Evolutionary conservation across 2,797 vertebrate species (phyloP).

Genomic region (Myripristis murdjan): DNA sequence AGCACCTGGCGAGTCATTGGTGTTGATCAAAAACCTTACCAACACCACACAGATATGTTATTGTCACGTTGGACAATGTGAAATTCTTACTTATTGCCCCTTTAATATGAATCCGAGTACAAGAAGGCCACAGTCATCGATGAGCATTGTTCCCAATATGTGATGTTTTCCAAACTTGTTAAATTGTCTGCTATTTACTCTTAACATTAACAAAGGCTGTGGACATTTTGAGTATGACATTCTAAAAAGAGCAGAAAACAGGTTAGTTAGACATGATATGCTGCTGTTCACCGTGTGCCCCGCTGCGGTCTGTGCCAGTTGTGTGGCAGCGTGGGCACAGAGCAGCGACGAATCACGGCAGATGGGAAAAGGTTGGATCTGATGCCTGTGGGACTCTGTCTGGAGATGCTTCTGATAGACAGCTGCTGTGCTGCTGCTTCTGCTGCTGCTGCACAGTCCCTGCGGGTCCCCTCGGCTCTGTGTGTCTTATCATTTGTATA

Average conservation of each 20-base stretch:
- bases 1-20: background rate
- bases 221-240: conserved; percentile 1
- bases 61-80: too few species aligned
- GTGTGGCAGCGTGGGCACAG: conserved; percentile 25
- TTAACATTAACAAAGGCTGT: background rate
- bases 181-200: too few species aligned
- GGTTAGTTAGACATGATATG: conserved; percentile 26
- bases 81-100: too few species aligned
- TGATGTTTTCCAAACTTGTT: too few species aligned
- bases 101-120: too few species aligned
- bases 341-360: conserved; percentile 37
- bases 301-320: conserved; percentile 5
- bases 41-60: background rate
- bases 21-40: background rate
- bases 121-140: too few species aligned
- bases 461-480: background rate
- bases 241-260: conserved; percentile 23
- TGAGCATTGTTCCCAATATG: too few species aligned
- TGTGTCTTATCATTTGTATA: conserved; percentile 12
- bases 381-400: conserved; percentile 52
- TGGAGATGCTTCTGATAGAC: conserved; percentile 54
- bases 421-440: conserved; percentile 36
- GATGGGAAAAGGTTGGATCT: conserved; percentile 42
- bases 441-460: conserved; percentile 27
- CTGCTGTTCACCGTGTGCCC: conserved; percentile 24